Conservation (phyloP, 2,797 vertebrate genomes). For the Fratercula arctica region DNA sequence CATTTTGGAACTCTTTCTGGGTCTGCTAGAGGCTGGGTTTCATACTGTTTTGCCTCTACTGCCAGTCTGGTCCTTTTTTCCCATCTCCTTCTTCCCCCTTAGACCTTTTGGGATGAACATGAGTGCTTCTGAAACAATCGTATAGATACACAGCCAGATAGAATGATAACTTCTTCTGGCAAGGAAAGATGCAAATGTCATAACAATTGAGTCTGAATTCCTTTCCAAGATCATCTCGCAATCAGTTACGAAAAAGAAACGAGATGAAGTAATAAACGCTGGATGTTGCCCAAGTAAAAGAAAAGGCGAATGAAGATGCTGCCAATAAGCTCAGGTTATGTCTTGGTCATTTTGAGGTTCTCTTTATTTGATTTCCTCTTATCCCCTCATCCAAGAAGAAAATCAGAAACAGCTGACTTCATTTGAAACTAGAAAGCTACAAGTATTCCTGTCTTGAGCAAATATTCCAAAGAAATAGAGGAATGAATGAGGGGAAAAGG, state of each 20-base stretch:
- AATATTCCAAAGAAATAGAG: neutral
- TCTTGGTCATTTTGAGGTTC: neutral
- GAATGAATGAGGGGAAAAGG: neutral
- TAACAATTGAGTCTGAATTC: conserved; percentile 4
- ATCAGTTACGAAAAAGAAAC: neutral
- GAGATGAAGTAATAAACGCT: neutral
- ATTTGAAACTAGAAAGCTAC: neutral
- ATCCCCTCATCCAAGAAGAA: neutral
- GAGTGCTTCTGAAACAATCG: neutral
- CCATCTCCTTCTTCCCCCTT: neutral
- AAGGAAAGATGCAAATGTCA: neutral
- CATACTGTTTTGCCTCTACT: neutral
- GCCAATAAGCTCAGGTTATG: neutral
- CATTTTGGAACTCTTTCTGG: neutral
- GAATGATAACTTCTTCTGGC: neutral
- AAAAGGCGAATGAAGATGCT: neutral
- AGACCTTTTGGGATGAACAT: neutral
- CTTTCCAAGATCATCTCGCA: neutral
- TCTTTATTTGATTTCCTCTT: neutral
- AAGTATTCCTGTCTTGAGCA: neutral
- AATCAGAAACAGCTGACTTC: neutral
- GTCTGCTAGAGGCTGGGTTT: neutral
- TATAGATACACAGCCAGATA: neutral
- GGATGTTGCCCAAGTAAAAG: neutral
- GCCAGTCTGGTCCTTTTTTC: neutral